Evolutionary conservation across 2,113 vertebrate species (phyloP).

Genomic region (Macquaria ambigua): DNA sequence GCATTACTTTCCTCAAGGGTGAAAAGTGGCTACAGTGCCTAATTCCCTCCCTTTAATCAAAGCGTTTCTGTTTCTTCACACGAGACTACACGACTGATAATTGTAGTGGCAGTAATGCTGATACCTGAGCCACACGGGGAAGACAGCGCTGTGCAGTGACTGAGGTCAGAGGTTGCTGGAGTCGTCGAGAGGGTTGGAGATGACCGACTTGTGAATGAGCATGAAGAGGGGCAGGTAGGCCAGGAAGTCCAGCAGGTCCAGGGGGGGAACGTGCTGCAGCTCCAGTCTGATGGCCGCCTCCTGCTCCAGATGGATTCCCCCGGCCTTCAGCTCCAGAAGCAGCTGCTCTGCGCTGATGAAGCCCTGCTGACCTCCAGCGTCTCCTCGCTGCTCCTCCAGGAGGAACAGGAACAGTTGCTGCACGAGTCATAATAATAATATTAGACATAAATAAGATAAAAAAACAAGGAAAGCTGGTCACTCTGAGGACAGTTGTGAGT

Average conservation of each 20-base stretch:
- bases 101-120: neutral
- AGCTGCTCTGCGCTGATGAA: conserved; percentile 80
- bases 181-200: conserved; percentile 76
- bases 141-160: neutral
- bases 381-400: conserved; percentile 69
- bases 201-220: conserved; percentile 79
- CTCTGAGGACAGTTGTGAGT: conserved; percentile 34
- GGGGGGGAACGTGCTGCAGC: conserved; percentile 65
- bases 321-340: conserved; percentile 80
- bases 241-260: conserved; percentile 82
- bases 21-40: neutral
- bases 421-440: neutral
- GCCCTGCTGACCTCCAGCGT: conserved; percentile 18
- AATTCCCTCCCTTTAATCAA: neutral
- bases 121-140: neutral
- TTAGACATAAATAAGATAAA: conserved; percentile 5
- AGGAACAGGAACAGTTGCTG: conserved; percentile 85
- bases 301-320: conserved; percentile 72
- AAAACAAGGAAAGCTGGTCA: neutral
- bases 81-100: neutral
- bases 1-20: neutral
- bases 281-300: conserved; percentile 65
- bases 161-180: conserved; percentile 70
- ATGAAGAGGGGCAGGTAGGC: conserved; percentile 81
- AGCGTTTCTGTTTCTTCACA: neutral